A percentile compares a stretch with the other conserved stretches of the same genome.
These are phyloP conservation scores for Cochlearius cochlearius DNA, from an alignment of 2,113 vertebrate genomes.

Conservation along the genomic window DNA sequence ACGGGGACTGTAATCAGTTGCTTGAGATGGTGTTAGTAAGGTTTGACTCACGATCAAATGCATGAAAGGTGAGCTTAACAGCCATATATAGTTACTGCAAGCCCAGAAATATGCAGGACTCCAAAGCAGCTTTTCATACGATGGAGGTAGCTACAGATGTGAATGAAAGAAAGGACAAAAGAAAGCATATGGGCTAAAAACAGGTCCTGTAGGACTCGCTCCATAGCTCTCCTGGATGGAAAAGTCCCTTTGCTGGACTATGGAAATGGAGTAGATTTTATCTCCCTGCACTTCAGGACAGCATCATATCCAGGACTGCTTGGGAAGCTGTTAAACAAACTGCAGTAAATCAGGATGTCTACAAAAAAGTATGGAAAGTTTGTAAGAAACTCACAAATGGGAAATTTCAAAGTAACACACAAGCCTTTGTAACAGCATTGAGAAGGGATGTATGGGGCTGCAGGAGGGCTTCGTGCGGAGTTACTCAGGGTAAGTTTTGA, in stretches of 20 bases:
- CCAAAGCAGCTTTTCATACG: neutral
- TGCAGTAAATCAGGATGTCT: neutral
- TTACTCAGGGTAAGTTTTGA: neutral
- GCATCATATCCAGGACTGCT: neutral
- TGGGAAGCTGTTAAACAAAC: neutral
- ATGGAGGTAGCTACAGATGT: neutral
- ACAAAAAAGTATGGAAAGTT: neutral
- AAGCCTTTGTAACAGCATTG: rapidly evolving
- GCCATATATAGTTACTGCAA: neutral
- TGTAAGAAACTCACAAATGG: neutral
- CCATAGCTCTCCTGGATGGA: neutral
- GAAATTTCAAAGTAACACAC: neutral
- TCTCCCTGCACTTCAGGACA: neutral
- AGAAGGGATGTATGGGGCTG: neutral
- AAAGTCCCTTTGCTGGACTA: neutral
- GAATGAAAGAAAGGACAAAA: neutral
- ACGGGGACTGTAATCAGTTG: rapidly evolving
- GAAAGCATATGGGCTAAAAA: neutral
- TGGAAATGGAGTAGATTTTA: neutral
- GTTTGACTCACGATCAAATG: neutral
- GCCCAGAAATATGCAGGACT: neutral
- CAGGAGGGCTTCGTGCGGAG: neutral
- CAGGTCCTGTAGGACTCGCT: neutral
- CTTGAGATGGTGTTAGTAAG: neutral
- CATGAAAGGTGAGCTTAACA: rapidly evolving